Percentiles rank a stretch among this genome's conserved stretches.
These are phyloP conservation scores for Chrysolina haemoptera DNA, from an alignment of 2,888 invertebrate genomes.

Conservation along the genomic window DNA sequence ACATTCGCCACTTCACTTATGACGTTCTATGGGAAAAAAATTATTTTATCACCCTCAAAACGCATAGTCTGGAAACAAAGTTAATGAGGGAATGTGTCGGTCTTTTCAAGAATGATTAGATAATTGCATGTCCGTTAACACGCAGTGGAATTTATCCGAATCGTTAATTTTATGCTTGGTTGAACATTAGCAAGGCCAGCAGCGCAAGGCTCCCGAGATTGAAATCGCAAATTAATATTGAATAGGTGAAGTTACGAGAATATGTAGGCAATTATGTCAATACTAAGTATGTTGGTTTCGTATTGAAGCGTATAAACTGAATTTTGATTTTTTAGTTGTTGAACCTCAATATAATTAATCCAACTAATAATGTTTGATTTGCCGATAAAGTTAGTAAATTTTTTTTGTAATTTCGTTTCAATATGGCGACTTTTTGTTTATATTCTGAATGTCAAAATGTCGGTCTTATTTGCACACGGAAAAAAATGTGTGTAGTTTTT, in stretches of 20 bases:
- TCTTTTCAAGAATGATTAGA: background rate
- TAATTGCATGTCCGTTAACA: slow-evolving; percentile 3
- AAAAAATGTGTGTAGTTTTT: too few species aligned
- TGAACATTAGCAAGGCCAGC: slow-evolving; percentile 2
- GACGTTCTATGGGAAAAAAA: background rate
- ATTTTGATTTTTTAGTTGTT: too few species aligned
- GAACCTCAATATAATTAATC: too few species aligned
- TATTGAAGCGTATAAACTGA: too few species aligned
- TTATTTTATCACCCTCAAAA: background rate
- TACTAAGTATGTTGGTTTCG: too few species aligned
- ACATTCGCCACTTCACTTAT: background rate
- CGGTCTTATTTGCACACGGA: too few species aligned
- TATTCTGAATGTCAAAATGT: too few species aligned
- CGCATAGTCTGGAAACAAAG: background rate
- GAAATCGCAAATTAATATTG: background rate
- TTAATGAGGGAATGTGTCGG: slow-evolving; percentile 3
- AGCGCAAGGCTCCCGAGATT: background rate
- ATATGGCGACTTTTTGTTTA: too few species aligned
- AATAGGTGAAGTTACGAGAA: background rate
- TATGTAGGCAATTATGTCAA: too few species aligned
- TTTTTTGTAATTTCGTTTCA: too few species aligned
- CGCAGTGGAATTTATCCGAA: slow-evolving; percentile 1
- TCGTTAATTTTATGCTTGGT: slow-evolving; percentile 12
- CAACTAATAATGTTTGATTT: too few species aligned
- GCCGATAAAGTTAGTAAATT: too few species aligned